These are phyloP conservation scores for Blastobasis lacticolella DNA, from an alignment of 2,888 invertebrate species.

Conservation along the genomic window DNA sequence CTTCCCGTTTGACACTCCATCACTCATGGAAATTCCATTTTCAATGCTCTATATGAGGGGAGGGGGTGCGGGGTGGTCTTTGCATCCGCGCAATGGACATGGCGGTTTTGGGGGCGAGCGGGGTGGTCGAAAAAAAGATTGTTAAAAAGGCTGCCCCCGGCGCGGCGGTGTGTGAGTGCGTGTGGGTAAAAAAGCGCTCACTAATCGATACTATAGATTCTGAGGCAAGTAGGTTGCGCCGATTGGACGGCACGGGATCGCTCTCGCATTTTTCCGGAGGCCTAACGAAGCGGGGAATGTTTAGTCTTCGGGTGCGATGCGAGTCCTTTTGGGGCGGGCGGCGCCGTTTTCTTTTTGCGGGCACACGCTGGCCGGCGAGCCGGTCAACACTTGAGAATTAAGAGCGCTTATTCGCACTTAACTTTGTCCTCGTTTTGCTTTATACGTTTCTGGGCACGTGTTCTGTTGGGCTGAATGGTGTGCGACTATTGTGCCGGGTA, in stretches of 20 bases:
- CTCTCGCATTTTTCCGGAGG: conserved; percentile 42
- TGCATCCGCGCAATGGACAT: conserved; percentile 72
- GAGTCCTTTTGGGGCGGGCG: conserved; percentile 41
- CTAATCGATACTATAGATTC: conserved; percentile 75
- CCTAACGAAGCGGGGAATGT: conserved; percentile 64
- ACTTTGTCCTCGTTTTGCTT: conserved; percentile 44
- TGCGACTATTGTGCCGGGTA: conserved; percentile 4
- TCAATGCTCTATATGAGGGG: conserved; percentile 69
- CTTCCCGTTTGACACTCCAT: conserved; percentile 74
- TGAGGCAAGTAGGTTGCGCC: conserved; percentile 69
- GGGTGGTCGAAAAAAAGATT: conserved; percentile 72
- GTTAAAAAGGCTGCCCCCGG: conserved; percentile 71
- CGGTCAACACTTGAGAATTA: conserved; percentile 54
- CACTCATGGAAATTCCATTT: conserved; percentile 75
- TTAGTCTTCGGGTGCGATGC: conserved; percentile 50
- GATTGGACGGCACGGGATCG: conserved; percentile 50
- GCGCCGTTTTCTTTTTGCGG: not conserved
- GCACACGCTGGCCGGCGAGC: conserved; percentile 14
- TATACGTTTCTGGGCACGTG: conserved; percentile 24
- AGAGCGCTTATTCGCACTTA: conserved; percentile 60
- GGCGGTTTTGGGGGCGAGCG: conserved; percentile 62
- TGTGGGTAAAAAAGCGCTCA: conserved; percentile 68
- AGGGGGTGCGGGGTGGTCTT: conserved; percentile 62
- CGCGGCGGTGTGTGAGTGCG: conserved; percentile 67
- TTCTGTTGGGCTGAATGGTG: conserved; percentile 16